A percentile compares a stretch with the other conserved stretches of the same genome.
These are phyloP conservation scores for Brachionus rubens DNA, from an alignment of 1,140 invertebrate species.

Conservation along the genomic window DNA sequence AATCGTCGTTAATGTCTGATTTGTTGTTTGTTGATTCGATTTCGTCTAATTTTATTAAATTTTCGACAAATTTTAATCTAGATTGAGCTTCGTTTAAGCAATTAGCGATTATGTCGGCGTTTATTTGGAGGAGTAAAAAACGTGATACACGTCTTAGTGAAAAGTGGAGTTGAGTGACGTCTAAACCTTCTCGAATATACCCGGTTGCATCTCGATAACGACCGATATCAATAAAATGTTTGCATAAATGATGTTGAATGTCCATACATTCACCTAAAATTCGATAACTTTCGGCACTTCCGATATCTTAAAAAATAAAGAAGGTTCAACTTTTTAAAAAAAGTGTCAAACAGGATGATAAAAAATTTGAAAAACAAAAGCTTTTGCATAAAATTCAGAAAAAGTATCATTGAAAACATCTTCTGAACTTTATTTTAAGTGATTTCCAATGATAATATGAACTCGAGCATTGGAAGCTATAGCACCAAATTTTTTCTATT, in stretches of 20 bases:
- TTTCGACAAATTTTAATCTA: constrained; percentile 6
- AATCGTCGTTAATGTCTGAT: neutral
- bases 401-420: too few relatives aligned
- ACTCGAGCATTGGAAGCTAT: too few relatives aligned
- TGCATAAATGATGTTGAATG: neutral
- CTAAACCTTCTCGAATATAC: constrained; percentile 22
- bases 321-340: neutral
- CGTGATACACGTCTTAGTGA: neutral
- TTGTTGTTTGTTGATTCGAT: neutral
- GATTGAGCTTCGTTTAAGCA: constrained; percentile 5
- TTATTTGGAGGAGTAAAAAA: constrained; percentile 24
- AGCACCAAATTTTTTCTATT: too few relatives aligned
- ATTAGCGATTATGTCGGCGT: constrained; percentile 32
- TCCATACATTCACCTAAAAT: constrained; percentile 27
- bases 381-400: too few relatives aligned
- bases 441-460: too few relatives aligned
- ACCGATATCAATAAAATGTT: constrained; percentile 38
- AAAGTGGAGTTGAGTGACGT: constrained; percentile 13
- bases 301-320: neutral
- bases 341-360: neutral
- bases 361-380: neutral
- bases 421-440: too few relatives aligned
- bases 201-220: constrained; percentile 29
- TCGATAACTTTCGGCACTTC: constrained; percentile 28
- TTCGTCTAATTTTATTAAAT: neutral